Evolutionary conservation across 2,113 vertebrate species (phyloP).

Genomic region (Crocuta crocuta): DNA sequence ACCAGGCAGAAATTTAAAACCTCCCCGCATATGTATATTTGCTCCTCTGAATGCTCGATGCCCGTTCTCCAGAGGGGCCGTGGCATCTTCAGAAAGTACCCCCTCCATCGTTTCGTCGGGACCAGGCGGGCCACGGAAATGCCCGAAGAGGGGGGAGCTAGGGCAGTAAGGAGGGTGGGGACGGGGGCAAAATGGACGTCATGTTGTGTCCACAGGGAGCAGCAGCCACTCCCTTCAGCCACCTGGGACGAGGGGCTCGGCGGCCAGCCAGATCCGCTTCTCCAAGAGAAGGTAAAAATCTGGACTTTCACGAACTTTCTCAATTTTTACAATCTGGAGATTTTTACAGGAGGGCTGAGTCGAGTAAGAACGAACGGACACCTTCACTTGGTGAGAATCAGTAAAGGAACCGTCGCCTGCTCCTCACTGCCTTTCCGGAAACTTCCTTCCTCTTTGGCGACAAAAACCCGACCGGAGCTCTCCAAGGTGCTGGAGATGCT

Average conservation of each 20-base stretch:
- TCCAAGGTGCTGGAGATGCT: fast-evolving
- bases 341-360: too few relatives aligned
- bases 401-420: fast-evolving
- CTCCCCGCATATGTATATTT: fast-evolving
- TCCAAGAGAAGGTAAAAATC: neutral
- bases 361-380: fast-evolving
- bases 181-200: neutral
- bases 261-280: neutral
- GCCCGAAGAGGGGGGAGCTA: too few relatives aligned
- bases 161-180: neutral
- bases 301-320: neutral
- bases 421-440: fast-evolving
- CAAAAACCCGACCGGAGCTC: fast-evolving
- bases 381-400: neutral
- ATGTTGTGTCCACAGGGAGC: fast-evolving
- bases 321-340: too few relatives aligned
- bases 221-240: neutral
- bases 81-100: neutral
- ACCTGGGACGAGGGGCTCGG: neutral
- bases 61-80: neutral
- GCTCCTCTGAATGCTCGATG: fast-evolving
- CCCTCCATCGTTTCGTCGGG: fast-evolving
- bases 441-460: neutral
- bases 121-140: neutral
- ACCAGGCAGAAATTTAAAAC: neutral